A percentile compares a stretch with the other conserved stretches of the same genome.
Evolutionary conservation across 2,113 vertebrate genomes (phyloP).

Genomic region (Narcine bancroftii): DNA sequence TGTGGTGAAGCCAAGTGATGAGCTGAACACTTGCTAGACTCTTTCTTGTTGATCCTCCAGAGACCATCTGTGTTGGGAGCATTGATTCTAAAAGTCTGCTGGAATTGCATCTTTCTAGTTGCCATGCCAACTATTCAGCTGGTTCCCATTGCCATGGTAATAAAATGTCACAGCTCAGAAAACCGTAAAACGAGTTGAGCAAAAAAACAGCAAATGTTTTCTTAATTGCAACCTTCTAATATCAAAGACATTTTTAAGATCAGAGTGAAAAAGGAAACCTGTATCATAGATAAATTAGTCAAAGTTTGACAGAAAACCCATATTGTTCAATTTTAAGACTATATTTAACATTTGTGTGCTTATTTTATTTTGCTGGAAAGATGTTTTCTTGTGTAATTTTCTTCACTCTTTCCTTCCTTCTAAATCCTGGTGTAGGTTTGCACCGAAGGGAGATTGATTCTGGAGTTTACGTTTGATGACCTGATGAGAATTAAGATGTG

Average conservation of each 20-base stretch:
- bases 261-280: constrained; percentile 41
- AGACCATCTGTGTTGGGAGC: constrained; percentile 99
- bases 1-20: constrained; percentile 64
- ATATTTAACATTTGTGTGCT: neutral
- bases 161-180: constrained; percentile 86
- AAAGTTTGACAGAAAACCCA: constrained; percentile 5
- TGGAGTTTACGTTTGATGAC: constrained; percentile 98
- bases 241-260: constrained; percentile 68
- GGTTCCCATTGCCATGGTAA: constrained; percentile 97
- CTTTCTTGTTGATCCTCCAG: constrained; percentile 98
- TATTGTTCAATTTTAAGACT: neutral
- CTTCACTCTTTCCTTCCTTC: constrained; percentile 40
- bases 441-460: constrained; percentile 92
- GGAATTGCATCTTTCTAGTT: constrained; percentile 99
- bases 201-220: constrained; percentile 87
- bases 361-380: neutral
- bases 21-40: constrained; percentile 80
- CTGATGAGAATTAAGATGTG: constrained; percentile 99
- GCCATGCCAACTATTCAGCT: constrained; percentile 99
- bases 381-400: neutral
- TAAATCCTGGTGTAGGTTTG: constrained; percentile 67
- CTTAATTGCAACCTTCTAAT: constrained; percentile 90
- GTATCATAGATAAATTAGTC: neutral
- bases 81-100: constrained; percentile 99
- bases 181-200: constrained; percentile 83